Conservation (phyloP, 1,140 invertebrate genomes). For the Heliconius eleuchia region DNA sequence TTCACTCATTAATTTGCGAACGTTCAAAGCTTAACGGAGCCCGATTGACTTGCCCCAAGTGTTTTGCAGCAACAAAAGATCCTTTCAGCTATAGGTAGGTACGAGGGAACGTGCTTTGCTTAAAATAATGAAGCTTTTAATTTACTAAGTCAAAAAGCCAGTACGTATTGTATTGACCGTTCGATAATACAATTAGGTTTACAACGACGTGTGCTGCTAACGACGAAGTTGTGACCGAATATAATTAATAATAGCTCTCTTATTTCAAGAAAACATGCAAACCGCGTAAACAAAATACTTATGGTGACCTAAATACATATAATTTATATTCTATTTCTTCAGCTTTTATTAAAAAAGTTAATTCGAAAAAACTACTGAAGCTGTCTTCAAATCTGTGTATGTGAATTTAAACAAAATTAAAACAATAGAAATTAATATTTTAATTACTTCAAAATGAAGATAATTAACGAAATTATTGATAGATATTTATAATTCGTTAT, state of each 20-base stretch:
- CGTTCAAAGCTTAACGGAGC: conserved; percentile 63
- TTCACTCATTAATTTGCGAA: conserved; percentile 75
- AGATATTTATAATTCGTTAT: too few species aligned
- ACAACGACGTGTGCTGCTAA: conserved; percentile 17
- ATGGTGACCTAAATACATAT: not conserved
- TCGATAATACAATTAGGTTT: conserved; percentile 25
- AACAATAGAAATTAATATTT: too few species aligned
- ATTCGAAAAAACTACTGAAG: too few species aligned
- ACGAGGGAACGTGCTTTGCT: conserved; percentile 61
- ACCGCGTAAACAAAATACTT: not conserved
- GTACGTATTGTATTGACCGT: conserved; percentile 43
- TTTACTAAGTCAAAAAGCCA: conserved; percentile 62
- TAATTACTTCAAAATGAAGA: too few species aligned
- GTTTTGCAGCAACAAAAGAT: conserved; percentile 72
- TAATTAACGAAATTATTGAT: too few species aligned
- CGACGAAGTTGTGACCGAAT: not conserved
- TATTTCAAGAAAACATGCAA: not conserved
- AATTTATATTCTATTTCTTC: too few species aligned
- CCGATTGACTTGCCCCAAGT: conserved; percentile 73
- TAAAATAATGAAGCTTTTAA: conserved; percentile 74
- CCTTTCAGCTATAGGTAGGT: conserved; percentile 54
- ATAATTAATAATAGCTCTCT: not conserved
- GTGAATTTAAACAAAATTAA: too few species aligned
- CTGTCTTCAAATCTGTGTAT: too few species aligned
- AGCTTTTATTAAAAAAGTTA: too few species aligned